Percentiles rank a stretch among this genome's conserved stretches.
Conservation (phyloP, 2,888 invertebrate genomes). For the Lochmaea crataegi region DNA sequence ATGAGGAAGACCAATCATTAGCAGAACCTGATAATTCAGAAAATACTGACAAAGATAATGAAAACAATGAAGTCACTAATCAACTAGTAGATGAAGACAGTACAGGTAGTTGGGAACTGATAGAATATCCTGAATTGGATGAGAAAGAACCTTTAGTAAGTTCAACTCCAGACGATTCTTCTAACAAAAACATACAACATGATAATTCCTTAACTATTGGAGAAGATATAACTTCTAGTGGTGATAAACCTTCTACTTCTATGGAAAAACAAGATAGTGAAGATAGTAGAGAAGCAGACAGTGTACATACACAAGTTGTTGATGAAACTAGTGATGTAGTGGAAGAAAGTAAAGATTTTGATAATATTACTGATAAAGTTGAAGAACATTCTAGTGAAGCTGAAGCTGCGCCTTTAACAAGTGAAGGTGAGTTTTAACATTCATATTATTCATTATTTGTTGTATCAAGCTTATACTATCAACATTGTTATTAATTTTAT, state of each 20-base stretch:
- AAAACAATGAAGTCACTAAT: neutral
- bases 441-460: too few relatives aligned
- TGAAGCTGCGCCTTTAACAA: conserved; percentile 1
- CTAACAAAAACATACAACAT: neutral
- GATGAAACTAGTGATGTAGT: conserved; percentile 20
- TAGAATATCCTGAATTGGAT: conserved; percentile 4
- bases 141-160: conserved; percentile 10
- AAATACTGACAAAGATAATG: neutral
- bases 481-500: too few relatives aligned
- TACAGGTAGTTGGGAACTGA: conserved; percentile 22
- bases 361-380: neutral
- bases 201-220: neutral
- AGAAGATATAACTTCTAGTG: conserved; percentile 27
- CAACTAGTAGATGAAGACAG: conserved; percentile 16
- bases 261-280: conserved; percentile 13
- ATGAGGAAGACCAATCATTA: neutral
- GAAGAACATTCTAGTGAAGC: conserved; percentile 20
- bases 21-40: conserved; percentile 11
- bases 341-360: conserved; percentile 4
- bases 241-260: neutral
- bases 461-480: too few relatives aligned
- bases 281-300: conserved; percentile 27
- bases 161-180: conserved; percentile 3
- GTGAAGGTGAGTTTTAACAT: neutral
- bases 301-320: neutral